Evolutionary conservation across 2,888 invertebrate species (phyloP), one percentile per base, ranked within the genome.

Genomic region (Drosophila helvetica): DNA sequence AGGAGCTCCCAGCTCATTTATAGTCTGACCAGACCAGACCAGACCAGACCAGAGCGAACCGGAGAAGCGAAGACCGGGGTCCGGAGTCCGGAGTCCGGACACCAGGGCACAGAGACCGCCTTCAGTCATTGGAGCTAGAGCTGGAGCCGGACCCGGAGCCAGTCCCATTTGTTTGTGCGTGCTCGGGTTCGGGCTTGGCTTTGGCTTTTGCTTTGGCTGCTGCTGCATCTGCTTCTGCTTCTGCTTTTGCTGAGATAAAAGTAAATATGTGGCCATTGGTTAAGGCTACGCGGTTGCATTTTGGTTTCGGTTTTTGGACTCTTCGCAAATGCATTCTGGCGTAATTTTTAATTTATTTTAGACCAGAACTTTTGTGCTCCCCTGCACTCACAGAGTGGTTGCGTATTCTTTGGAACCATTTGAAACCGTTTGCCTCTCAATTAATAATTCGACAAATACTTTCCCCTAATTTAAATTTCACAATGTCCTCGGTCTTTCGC

Each of bases 211-310:
- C 80, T 80, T 71, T 57, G 65, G 57, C 69, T 75, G 83, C 77
- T 77, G 30, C 85, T 87, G 85, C 86, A 75, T 79, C 30, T 45
- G 56, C 30, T 77, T 78, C 30, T 45, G 56, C 30, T 46, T 74
- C 85, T 85, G 85, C 86, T 78, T 74, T 64, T 61, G 58, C 66
- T 62, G 74, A 86, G 85, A 86, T 86, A 86, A 86, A 86, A 87
- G 86, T 86, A 86, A 86, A 87, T 86, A 86, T 86, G 86, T 86
- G 86, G 86, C 79, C 80, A 71, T 74, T 80, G 86, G 87, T 80
- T 78, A 67, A 67, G 72, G 73, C 78, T 68, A 54, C 72, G 63
- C 80, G 80, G 57, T 80, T 79, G 69, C 75, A 65, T 81, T 79
- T 80, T 54, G 59, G 68, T 30, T 66, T 60, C 52, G 62, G 52